Conservation (phyloP, 1,140 invertebrate species). For the Rhopalosiphum maidis region DNA sequence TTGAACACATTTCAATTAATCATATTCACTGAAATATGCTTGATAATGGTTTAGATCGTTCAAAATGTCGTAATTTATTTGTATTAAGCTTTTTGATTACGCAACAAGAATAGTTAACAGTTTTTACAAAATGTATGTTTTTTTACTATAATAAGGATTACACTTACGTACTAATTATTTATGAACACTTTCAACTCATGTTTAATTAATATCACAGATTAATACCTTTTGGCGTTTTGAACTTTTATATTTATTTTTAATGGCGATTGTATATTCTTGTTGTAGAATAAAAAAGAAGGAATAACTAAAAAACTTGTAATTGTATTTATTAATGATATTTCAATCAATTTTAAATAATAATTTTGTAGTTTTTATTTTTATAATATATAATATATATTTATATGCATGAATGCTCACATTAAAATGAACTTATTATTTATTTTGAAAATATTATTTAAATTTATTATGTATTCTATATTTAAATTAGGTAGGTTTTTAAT, state of each 20-base stretch:
- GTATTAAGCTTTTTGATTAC: not conserved
- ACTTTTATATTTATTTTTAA: not conserved
- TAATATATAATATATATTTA: no score
- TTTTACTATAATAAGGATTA: not conserved
- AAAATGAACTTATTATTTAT: no score
- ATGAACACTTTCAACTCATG: not conserved
- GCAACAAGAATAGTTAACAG: not conserved
- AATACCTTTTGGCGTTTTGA: not conserved
- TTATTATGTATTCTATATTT: no score
- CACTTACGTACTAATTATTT: not conserved
- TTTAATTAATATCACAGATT: not conserved
- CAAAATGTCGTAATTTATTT: not conserved
- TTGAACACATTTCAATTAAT: constrained; percentile 27
- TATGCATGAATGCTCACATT: no score
- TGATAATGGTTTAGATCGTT: not conserved
- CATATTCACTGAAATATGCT: not conserved
- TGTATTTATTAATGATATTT: no score
- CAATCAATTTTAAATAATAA: no score
- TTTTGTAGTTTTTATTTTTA: no score
- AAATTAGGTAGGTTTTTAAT: no score
- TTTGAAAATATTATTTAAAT: no score
- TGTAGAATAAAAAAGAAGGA: no score
- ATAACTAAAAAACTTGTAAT: no score
- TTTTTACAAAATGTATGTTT: not conserved
- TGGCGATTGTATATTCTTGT: not conserved